Base-by-base conservation (phyloP, 1,140 invertebrate species). In the Danaus melanippus region DNA sequence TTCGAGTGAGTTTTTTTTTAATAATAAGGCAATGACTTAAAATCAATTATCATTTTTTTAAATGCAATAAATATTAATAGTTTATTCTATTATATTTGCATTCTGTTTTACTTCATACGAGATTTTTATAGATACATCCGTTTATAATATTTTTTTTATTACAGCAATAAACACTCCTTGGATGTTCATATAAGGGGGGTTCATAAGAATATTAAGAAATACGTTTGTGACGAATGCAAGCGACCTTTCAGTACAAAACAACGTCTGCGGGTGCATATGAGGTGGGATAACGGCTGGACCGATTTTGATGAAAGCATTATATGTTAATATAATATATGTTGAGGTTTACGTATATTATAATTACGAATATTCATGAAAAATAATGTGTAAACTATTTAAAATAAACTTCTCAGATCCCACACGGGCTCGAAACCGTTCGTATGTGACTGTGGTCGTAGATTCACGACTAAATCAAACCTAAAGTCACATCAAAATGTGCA, bases 401-500 rank as follows among this genome's bases (percentile, higher is more conserved):
- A n/a, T n/a, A n/a, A n/a, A 42, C 4, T 32, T 55, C 42, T 6
- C 50, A 67, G 64, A 9, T 50, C 56, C 0, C 64, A 67, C 11
- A 50, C 61, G 1, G 64, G 64, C 5, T 9, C 39, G 4, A 60
- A 46, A 17, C 64, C 64, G 0, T 67, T 63, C 46, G 42, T n/a
- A 0, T 67, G 64, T 12, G 44, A 53, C 7, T 67, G 64, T 12
- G 15, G 42, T 9, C 56, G 50, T 10, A 17, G 39, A 0, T 67
- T 67, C 42, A 12, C 58, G 3, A 67, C 64, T 0, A 49, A 51
- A 12, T 67, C 61, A 3, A 67, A 67, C 43, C 46, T 67, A 42
- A 50, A 51, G 3, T 47, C 64, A 0, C 64, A 67, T 12, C 10
- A 9, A 5, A 12, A 42, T 0, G 64, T 67, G 0, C 64, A 67